Evolutionary conservation across 2,797 vertebrate genomes (phyloP).

Genomic region (Catharus ustulatus): DNA sequence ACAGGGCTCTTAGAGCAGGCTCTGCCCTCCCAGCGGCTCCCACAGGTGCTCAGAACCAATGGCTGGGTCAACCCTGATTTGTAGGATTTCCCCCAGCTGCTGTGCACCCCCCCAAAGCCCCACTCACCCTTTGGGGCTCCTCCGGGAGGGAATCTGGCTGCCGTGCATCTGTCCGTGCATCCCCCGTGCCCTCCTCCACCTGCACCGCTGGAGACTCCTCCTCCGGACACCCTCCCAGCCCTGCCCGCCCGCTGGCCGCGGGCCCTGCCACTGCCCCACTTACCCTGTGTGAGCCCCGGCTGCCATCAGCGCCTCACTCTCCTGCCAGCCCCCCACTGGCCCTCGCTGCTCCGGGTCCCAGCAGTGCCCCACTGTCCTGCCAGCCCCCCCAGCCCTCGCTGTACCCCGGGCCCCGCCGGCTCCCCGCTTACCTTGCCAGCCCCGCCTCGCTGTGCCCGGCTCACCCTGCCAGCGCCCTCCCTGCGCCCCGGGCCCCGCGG

Average conservation of each 20-base stretch:
- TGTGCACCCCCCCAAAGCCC: not conserved
- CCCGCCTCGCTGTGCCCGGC: not conserved
- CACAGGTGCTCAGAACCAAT: not conserved
- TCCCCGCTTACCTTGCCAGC: not conserved
- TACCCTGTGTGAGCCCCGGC: not conserved
- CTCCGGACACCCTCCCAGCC: slow-evolving; percentile 16
- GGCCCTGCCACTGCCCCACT: not conserved
- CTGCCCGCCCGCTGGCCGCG: not conserved
- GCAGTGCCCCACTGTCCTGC: not conserved
- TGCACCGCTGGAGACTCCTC: slow-evolving; percentile 33
- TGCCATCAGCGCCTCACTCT: not conserved
- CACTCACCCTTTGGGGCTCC: slow-evolving; percentile 33
- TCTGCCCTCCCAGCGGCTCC: not conserved
- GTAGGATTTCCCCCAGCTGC: not conserved
- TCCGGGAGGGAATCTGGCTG: not conserved
- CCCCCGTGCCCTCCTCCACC: slow-evolving; percentile 31
- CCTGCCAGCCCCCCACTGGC: too few relatives aligned
- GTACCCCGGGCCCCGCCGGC: not conserved
- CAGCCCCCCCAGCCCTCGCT: not conserved
- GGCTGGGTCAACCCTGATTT: not conserved
- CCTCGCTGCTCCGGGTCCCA: not conserved
- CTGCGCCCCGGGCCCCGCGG: not conserved
- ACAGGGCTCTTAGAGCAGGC: not conserved
- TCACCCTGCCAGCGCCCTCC: not conserved
- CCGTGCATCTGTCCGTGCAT: not conserved